These are phyloP conservation scores for Halesus radiatus DNA, from an alignment of 1,140 invertebrate genomes.

Conservation along the genomic window DNA sequence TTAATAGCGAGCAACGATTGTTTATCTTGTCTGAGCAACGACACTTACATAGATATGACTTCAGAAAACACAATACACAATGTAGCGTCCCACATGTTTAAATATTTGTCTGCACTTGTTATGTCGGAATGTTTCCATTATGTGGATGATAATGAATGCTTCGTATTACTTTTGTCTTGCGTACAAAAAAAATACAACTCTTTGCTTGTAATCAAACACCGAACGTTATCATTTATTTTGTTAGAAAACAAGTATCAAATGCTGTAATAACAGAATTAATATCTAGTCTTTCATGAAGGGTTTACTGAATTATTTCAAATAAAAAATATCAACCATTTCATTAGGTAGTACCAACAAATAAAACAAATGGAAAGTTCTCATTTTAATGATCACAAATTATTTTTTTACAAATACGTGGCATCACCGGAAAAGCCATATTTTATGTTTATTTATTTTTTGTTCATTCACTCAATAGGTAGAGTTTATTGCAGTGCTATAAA, in stretches of 20 bases:
- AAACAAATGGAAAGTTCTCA: too few species aligned
- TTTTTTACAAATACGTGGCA: too few species aligned
- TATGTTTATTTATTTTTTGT: background rate
- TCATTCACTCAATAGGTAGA: conserved; percentile 34
- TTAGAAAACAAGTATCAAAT: too few species aligned
- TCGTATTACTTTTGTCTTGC: background rate
- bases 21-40: conserved; percentile 31
- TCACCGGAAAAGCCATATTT: background rate
- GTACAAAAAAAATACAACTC: background rate
- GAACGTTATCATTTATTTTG: too few species aligned
- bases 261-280: too few species aligned
- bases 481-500: conserved; percentile 33
- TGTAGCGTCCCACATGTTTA: conserved; percentile 31
- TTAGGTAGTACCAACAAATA: too few species aligned
- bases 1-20: background rate
- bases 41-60: conserved; percentile 33
- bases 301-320: too few species aligned
- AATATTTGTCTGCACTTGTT: conserved; percentile 38
- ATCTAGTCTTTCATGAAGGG: too few species aligned
- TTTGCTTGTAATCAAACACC: background rate
- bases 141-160: conserved; percentile 29
- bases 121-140: conserved; percentile 33
- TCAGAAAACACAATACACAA: conserved; percentile 26
- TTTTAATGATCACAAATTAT: too few species aligned
- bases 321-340: too few species aligned